Evolutionary conservation across 2,113 vertebrate genomes (phyloP).

Genomic region (Andinoacara biseriatus): DNA sequence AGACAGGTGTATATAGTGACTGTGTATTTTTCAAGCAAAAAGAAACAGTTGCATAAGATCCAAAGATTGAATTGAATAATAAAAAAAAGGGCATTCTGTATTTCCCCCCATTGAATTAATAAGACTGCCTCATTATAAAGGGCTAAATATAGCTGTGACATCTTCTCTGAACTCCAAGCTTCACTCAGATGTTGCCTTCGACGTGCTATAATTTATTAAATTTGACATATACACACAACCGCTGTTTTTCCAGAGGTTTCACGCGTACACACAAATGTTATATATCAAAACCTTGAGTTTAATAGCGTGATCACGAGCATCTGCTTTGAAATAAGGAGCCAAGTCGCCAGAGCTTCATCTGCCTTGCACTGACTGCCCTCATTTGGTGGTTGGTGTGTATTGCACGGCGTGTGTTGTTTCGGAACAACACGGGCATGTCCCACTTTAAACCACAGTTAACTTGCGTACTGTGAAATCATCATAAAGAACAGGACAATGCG

Average conservation of each 20-base stretch:
- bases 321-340: background rate
- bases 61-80: slow-evolving; percentile 42
- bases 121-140: slow-evolving; percentile 55
- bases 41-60: slow-evolving; percentile 9
- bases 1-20: background rate
- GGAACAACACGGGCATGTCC: background rate
- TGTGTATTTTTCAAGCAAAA: slow-evolving; percentile 13
- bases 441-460: background rate
- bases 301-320: background rate
- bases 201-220: background rate
- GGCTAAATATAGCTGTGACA: slow-evolving; percentile 59
- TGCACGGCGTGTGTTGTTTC: background rate
- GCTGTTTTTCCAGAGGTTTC: background rate
- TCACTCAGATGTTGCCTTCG: slow-evolving; percentile 15
- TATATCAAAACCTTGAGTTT: background rate
- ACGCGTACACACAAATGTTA: background rate
- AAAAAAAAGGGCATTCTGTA: slow-evolving; percentile 3
- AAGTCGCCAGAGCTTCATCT: background rate
- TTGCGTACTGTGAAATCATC: rapidly evolving
- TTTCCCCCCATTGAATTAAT: slow-evolving; percentile 38
- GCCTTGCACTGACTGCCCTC: slow-evolving; percentile 67
- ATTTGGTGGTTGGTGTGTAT: slow-evolving; percentile 20
- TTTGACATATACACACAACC: background rate
- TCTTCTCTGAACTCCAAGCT: slow-evolving; percentile 37
- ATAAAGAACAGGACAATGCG: background rate